These are phyloP conservation scores for Raja brachyura DNA, from an alignment of 2,113 vertebrate species.

Conservation along the genomic window DNA sequence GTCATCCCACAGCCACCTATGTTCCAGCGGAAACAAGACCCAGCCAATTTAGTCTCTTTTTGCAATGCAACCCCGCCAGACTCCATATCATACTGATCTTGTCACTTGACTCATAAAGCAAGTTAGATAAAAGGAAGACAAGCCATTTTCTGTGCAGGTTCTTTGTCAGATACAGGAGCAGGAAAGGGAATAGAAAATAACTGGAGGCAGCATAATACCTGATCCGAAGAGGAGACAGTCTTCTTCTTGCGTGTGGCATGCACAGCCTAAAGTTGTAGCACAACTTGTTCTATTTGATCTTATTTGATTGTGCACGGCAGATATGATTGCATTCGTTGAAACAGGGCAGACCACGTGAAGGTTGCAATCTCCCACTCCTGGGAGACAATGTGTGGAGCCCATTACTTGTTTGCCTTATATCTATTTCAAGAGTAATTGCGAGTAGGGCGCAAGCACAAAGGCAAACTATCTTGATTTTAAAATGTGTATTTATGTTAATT, in stretches of 20 bases:
- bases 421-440: neutral
- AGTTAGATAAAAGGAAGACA: neutral
- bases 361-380: no score
- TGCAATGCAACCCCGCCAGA: no score
- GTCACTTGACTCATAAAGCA: neutral
- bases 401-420: neutral
- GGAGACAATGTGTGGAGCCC: neutral
- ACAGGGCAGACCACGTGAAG: no score
- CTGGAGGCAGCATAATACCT: neutral
- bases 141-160: neutral
- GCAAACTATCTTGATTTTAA: neutral
- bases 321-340: no score
- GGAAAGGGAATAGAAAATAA: neutral
- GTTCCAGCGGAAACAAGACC: no score
- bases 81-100: neutral
- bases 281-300: no score
- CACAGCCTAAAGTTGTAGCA: no score
- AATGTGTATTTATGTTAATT: no score
- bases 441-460: neutral
- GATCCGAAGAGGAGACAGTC: neutral
- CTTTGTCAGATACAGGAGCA: neutral
- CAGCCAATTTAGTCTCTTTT: no score
- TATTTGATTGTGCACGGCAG: no score
- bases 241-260: no score
- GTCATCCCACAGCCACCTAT: no score